Conservation (phyloP, 2,113 vertebrate genomes). For the Hippopotamus amphibius region DNA sequence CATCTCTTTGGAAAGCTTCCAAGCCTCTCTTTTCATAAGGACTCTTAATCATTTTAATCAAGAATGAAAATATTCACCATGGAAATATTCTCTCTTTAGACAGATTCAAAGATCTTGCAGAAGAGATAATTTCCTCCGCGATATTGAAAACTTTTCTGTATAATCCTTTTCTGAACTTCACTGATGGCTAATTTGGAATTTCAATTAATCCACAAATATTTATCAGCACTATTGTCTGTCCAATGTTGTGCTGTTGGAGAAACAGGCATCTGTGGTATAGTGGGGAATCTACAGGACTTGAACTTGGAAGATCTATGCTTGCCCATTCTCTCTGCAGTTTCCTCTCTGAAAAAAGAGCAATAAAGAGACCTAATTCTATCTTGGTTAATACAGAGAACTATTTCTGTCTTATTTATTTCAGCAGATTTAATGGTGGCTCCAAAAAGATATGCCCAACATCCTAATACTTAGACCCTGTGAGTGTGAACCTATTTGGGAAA, state of each 20-base stretch:
- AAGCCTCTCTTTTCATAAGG: constrained; percentile 7
- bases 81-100: neutral
- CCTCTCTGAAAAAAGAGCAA: neutral
- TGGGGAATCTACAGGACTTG: neutral
- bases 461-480: neutral
- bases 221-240: neutral
- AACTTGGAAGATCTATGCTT: neutral
- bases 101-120: constrained; percentile 31
- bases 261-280: neutral
- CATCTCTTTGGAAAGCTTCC: constrained; percentile 39
- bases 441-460: neutral
- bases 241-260: neutral
- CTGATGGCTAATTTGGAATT: constrained; percentile 28
- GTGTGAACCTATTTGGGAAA: neutral
- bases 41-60: constrained; percentile 61
- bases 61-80: constrained; percentile 43
- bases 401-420: neutral
- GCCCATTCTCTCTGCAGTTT: neutral
- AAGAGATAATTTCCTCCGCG: neutral
- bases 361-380: neutral
- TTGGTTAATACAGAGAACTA: neutral
- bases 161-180: neutral
- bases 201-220: neutral
- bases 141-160: constrained; percentile 23
- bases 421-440: neutral